Conservation (phyloP, 2,888 invertebrate species). For the Eudemis profundana region DNA sequence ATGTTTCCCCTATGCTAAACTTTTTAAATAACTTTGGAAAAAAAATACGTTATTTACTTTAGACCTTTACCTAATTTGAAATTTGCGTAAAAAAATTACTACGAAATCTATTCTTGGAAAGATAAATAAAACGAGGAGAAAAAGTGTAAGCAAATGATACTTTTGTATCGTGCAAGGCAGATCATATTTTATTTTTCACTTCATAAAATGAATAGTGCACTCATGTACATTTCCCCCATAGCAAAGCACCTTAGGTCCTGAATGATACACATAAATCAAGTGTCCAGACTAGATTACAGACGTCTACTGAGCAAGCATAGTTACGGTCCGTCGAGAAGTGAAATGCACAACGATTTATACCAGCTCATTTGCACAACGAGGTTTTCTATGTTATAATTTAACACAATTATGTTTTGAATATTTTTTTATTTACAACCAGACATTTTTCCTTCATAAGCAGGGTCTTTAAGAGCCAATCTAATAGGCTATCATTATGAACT, state of each 20-base stretch:
- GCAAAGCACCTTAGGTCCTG: constrained; percentile 39
- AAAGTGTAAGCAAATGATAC: too few species aligned
- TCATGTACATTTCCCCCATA: constrained; percentile 28
- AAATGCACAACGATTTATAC: constrained; percentile 42
- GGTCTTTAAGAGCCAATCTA: too few species aligned
- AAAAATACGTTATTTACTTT: too few species aligned
- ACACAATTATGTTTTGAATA: constrained; percentile 2
- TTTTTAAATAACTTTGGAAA: too few species aligned
- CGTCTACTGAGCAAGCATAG: constrained; percentile 43
- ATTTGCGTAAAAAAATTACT: too few species aligned
- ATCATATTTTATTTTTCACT: background rate
- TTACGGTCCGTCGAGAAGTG: constrained; percentile 44
- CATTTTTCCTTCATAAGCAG: too few species aligned
- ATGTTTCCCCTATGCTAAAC: too few species aligned
- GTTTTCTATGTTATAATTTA: constrained; percentile 23
- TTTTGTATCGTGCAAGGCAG: background rate
- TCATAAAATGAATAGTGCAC: constrained; percentile 17
- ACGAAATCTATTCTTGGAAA: too few species aligned
- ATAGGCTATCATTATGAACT: too few species aligned
- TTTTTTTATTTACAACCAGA: background rate
- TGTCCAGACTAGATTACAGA: constrained; percentile 43
- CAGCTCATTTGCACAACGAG: constrained; percentile 43
- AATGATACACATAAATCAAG: constrained; percentile 44
- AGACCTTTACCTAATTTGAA: too few species aligned
- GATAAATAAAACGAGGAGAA: too few species aligned